phyloP scores from a whole-genome alignment of 1,140 invertebrate genomes.

The Harlomillsia oculata region DNA sequence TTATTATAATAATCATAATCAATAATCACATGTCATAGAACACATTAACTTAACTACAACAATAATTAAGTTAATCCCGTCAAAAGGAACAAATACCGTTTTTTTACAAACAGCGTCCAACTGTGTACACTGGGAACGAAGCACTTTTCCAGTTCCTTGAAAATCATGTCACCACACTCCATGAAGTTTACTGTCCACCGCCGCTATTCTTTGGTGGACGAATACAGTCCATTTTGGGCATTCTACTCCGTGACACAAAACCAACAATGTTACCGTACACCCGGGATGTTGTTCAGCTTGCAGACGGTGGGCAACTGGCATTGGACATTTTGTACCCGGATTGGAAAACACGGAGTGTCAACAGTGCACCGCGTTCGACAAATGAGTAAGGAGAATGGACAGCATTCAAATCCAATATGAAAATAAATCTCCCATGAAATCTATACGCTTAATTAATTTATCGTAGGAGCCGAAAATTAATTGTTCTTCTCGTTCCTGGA shows the following conservation, averaged over 20 bases:
- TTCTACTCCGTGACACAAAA: constrained; percentile 56
- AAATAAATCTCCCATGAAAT: not conserved
- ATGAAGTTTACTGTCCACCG: constrained; percentile 71
- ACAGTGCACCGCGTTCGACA: not conserved
- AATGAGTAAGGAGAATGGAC: not conserved
- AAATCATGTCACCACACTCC: constrained; percentile 55
- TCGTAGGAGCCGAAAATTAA: not conserved
- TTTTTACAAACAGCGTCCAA: constrained; percentile 30
- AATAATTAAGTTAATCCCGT: no score
- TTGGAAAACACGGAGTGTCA: not conserved
- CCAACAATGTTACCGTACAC: constrained; percentile 6
- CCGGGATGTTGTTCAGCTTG: constrained; percentile 62
- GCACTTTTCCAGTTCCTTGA: constrained; percentile 48
- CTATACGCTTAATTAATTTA: not conserved
- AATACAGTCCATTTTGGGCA: constrained; percentile 55
- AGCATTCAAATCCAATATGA: not conserved
- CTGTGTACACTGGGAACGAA: constrained; percentile 16
- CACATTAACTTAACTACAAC: no score
- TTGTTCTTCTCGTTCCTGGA: constrained; percentile 70
- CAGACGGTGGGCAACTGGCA: constrained; percentile 74
- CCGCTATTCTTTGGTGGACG: constrained; percentile 75
- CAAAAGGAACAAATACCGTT: no score
- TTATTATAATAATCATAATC: no score
- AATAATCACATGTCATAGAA: no score
- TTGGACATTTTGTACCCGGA: constrained; percentile 54